phyloP scores from a whole-genome alignment of 2,113 vertebrate species.

The Bufo bufo region DNA sequence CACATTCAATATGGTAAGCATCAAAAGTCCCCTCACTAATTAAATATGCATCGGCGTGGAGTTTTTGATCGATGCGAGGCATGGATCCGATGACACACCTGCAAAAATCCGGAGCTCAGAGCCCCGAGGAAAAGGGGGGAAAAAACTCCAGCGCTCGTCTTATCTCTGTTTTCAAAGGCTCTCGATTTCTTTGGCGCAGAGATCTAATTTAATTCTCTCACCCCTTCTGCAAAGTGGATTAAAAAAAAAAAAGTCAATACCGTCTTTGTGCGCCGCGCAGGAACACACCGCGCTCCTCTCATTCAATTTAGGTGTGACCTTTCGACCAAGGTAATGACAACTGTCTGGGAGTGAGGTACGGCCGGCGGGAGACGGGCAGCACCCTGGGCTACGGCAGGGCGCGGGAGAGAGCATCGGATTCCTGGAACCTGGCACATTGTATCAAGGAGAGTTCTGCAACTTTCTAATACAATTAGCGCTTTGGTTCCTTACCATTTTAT shows the following conservation, averaged over 20 bases:
- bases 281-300: conserved; percentile 85
- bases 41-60: conserved; percentile 91
- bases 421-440: background rate
- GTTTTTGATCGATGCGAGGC: conserved; percentile 87
- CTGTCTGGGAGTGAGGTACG: conserved; percentile 79
- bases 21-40: conserved; percentile 88
- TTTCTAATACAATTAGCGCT: background rate
- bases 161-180: conserved; percentile 85
- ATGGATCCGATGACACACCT: conserved; percentile 91
- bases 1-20: conserved; percentile 84
- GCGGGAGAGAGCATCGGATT: background rate
- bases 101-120: conserved; percentile 85
- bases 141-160: conserved; percentile 81
- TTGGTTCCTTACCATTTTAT: too few relatives aligned
- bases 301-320: conserved; percentile 87
- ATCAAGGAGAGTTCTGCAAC: background rate
- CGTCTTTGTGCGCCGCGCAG: conserved; percentile 82
- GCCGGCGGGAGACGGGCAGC: conserved; percentile 69
- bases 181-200: conserved; percentile 86
- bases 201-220: conserved; percentile 93
- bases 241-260: conserved; percentile 82
- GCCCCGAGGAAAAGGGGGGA: conserved; percentile 75
- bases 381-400: conserved; percentile 38
- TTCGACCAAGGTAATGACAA: conserved; percentile 87
- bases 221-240: conserved; percentile 88